Conservation (phyloP, 1,140 invertebrate genomes). For the Eurosta solidaginis region DNA sequence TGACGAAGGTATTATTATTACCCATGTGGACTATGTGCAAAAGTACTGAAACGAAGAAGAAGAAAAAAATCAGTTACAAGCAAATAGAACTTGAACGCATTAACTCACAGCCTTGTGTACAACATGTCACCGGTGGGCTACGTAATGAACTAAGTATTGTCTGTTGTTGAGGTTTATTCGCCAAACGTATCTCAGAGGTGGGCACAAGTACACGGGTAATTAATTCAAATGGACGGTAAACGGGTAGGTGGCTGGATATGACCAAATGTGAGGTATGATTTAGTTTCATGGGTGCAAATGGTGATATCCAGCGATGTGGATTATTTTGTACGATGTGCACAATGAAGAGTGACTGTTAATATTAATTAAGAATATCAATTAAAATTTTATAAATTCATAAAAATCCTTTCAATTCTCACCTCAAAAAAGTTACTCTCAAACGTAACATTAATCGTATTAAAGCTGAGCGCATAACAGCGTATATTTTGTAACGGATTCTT, state of each 20-base stretch:
- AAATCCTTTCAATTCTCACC: constrained; percentile 35
- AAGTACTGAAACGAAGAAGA: constrained; percentile 40
- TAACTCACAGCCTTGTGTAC: constrained; percentile 55
- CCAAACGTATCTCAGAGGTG: constrained; percentile 44
- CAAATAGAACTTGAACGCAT: not conserved
- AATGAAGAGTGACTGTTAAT: constrained; percentile 47
- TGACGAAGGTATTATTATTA: constrained; percentile 54
- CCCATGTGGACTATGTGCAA: constrained; percentile 48
- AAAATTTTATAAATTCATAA: not conserved
- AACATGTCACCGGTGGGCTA: constrained; percentile 50
- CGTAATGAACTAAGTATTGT: constrained; percentile 50
- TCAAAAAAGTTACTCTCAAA: constrained; percentile 49
- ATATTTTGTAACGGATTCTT: constrained; percentile 51
- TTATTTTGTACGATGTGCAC: constrained; percentile 53
- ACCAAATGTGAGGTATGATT: constrained; percentile 53
- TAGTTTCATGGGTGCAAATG: constrained; percentile 50
- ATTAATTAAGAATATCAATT: not conserved
- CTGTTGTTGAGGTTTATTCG: constrained; percentile 40
- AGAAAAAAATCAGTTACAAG: not conserved
- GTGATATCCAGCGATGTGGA: constrained; percentile 49
- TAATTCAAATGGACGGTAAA: constrained; percentile 52
- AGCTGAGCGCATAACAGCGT: constrained; percentile 56
- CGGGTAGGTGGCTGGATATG: constrained; percentile 49
- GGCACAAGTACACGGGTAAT: constrained; percentile 50
- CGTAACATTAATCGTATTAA: constrained; percentile 54